A percentile compares a stretch with the other conserved stretches of the same genome.
These are phyloP conservation scores for Serrognathus titanus DNA, from an alignment of 2,888 invertebrate species.

Conservation along the genomic window DNA sequence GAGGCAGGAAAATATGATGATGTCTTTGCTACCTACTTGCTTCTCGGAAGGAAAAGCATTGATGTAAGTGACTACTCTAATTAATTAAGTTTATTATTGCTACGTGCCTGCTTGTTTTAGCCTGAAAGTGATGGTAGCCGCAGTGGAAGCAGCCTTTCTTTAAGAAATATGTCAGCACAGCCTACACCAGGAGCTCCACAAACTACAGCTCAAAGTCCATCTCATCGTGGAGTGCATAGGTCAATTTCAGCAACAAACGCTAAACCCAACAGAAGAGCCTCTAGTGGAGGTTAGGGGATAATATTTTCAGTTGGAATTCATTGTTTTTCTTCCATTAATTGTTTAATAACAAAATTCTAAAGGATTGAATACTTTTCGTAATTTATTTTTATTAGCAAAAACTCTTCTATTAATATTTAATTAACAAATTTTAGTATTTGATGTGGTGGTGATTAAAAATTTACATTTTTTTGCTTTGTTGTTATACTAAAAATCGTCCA, in stretches of 20 bases:
- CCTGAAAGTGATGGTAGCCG: constrained; percentile 94
- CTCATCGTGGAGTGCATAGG: constrained; percentile 90
- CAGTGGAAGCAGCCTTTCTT: constrained; percentile 91
- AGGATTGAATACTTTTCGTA: not conserved
- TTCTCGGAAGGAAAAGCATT: constrained; percentile 88
- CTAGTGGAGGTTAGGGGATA: constrained; percentile 53
- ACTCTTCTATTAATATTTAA: too few relatives aligned
- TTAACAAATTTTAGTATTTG: too few relatives aligned
- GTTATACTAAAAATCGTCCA: too few relatives aligned
- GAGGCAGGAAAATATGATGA: constrained; percentile 98
- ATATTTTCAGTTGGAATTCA: too few relatives aligned
- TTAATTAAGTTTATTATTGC: not conserved
- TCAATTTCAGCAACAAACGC: constrained; percentile 90
- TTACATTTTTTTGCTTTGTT: too few relatives aligned
- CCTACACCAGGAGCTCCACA: constrained; percentile 49
- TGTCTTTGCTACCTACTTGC: constrained; percentile 96
- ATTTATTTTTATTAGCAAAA: not conserved
- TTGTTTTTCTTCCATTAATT: not conserved
- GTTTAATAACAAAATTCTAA: not conserved
- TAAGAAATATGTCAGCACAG: constrained; percentile 75
- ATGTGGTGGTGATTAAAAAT: too few relatives aligned
- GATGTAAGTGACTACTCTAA: constrained; percentile 77
- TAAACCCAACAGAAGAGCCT: constrained; percentile 78
- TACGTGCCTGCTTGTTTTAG: constrained; percentile 48
- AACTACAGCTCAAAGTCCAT: constrained; percentile 72